A percentile compares a stretch with the other conserved stretches of the same genome.
phyloP scores from a whole-genome alignment of 2,888 invertebrate species.

The Eumacrocentrus americanus region DNA sequence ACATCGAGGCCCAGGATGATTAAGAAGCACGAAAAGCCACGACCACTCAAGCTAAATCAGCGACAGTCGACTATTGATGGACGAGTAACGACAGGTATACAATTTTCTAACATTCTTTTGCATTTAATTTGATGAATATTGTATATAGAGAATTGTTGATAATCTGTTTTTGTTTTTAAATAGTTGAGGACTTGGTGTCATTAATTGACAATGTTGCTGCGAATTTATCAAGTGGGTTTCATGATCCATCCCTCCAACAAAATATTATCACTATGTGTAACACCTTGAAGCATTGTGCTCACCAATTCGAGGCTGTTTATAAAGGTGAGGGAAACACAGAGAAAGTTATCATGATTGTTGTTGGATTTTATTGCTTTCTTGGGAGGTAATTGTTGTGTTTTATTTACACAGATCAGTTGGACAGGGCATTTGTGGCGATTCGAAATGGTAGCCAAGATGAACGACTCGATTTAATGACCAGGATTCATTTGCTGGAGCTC shows the following conservation, averaged over 20 bases:
- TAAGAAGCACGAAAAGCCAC: conserved; percentile 77
- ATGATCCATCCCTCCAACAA: conserved; percentile 73
- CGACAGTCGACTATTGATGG: conserved; percentile 57
- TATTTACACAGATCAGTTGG: conserved; percentile 71
- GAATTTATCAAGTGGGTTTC: conserved; percentile 76
- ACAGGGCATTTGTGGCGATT: conserved; percentile 81
- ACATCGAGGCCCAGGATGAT: conserved; percentile 64
- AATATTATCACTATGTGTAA: conserved; percentile 80
- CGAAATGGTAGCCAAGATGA: conserved; percentile 89
- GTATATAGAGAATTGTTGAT: neutral
- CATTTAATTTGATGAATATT: too few relatives aligned
- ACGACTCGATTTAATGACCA: conserved; percentile 82
- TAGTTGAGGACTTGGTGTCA: conserved; percentile 77
- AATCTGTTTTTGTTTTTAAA: neutral
- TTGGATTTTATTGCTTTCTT: too few relatives aligned
- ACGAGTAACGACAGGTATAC: conserved; percentile 56
- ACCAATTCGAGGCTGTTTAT: conserved; percentile 80
- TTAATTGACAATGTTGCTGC: conserved; percentile 82
- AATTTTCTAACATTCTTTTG: neutral
- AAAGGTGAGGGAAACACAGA: conserved; percentile 62
- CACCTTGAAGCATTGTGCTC: conserved; percentile 76
- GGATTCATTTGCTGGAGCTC: conserved; percentile 87
- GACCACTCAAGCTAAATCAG: conserved; percentile 68
- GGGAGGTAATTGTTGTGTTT: conserved; percentile 11
- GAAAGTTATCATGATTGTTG: neutral